Conservation (phyloP, 92 coral and sea anemone species). For the Bergia puertoricense region DNA sequence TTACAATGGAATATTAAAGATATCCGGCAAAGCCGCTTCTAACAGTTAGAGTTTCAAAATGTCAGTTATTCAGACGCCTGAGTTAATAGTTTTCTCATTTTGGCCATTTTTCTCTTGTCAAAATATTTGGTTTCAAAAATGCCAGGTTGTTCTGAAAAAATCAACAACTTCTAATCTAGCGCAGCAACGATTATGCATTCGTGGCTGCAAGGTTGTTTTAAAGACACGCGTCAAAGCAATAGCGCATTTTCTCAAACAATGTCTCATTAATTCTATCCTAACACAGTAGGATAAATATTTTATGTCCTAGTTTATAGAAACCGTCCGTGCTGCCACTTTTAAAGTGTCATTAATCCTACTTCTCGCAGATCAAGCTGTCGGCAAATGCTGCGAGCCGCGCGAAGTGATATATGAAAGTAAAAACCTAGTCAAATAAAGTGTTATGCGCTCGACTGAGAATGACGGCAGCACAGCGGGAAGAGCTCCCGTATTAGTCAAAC, state of each 20-base stretch:
- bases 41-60: too few species aligned
- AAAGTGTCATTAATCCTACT: conserved; percentile 17
- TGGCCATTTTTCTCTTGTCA: neutral
- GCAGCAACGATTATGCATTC: neutral
- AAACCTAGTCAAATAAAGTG: neutral
- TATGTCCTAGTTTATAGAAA: neutral
- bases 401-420: neutral
- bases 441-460: neutral
- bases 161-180: neutral
- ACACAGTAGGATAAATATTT: neutral
- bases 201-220: neutral
- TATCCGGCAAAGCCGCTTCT: too few species aligned
- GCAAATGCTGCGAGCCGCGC: neutral
- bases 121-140: neutral
- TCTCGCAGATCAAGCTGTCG: neutral
- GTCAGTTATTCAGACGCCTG: too few species aligned
- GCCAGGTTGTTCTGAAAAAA: neutral
- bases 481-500: neutral
- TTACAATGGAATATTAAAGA: too few species aligned
- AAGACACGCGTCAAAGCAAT: neutral
- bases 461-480: neutral
- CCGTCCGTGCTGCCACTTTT: neutral
- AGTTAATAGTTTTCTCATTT: too few species aligned
- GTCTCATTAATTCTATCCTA: neutral
- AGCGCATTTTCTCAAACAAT: neutral